Percentiles rank a stretch among this genome's conserved stretches.
Evolutionary conservation across 2,113 vertebrate species (phyloP).

Genomic region (Noctilio leporinus): DNA sequence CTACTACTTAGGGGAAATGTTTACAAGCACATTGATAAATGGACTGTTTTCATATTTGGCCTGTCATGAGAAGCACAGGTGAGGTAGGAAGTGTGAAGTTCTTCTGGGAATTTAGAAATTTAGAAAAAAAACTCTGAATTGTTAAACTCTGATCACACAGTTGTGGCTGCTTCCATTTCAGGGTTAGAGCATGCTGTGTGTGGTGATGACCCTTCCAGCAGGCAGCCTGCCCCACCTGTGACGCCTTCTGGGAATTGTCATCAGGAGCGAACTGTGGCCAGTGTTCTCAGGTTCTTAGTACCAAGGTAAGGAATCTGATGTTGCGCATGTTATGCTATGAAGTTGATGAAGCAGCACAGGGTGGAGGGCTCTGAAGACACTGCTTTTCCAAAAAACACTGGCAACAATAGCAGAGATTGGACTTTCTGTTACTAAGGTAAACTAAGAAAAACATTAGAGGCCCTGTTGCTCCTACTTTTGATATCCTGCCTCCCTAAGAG

Average conservation of each 20-base stretch:
- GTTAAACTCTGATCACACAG: not conserved
- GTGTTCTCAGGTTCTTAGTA: not conserved
- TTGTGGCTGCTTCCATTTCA: not conserved
- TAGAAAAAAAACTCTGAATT: not conserved
- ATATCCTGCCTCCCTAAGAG: not conserved
- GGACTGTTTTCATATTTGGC: not conserved
- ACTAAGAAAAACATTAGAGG: not conserved
- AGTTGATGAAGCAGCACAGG: not conserved
- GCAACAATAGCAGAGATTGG: not conserved
- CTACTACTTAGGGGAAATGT: not conserved
- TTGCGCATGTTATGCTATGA: not conserved
- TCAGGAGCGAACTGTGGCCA: conserved; percentile 27
- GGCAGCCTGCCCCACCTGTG: not conserved
- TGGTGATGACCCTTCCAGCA: not conserved
- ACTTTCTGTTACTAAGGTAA: not conserved
- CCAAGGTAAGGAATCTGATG: not conserved
- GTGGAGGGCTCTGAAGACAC: not conserved
- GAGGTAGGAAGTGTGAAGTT: not conserved
- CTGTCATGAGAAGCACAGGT: not conserved
- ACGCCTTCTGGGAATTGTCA: not conserved
- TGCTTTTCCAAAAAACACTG: not conserved
- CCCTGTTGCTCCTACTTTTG: not conserved
- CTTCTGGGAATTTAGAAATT: not conserved
- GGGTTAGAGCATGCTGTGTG: not conserved
- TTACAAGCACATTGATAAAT: not conserved